Base-by-base conservation (phyloP, 2,113 vertebrate genomes). In the Macquaria australasica region DNA sequence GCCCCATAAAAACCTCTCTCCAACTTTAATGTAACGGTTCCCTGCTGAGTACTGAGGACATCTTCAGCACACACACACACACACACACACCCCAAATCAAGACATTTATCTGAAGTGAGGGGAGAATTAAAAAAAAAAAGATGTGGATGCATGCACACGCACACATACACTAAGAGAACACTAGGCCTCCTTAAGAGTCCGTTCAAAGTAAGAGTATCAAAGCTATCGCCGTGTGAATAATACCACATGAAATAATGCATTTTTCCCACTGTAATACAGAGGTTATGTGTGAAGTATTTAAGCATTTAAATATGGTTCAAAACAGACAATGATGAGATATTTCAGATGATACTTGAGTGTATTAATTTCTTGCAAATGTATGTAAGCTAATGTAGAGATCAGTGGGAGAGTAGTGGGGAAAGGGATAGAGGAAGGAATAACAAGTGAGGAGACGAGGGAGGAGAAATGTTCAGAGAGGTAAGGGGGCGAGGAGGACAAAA, bases 11-110 rank as follows among this genome's bases (percentile, higher is more conserved):
- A 93, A 86, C 75, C 90, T 87, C 87, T 82, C 78, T 78, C 88
- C 88, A 93, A 94, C 91, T 92, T 89, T 94, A 95, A 95, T 94
- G 88, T 91, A 93, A 87, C 37, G 84, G 43, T 79, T 89, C 77
- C 92, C 93, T 67, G 90, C 93, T 91, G 92, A 93, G 89, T 84
- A 93, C 89, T 91, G 85, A 94, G 75, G 87, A 93, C 79, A 75
- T 79, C 60, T 87, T 53, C 31, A 20, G 20, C 85, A 59, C 81
- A 59, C 85, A 59, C 63, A 56, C 66, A 60, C 64, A 56, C 70
- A 72, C 77, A 79, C 82, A 85, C 76, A 81, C 71, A 55, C 39
- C 7, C 41, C 41, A 90, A 92, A 93, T 91, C 87, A 91, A 88
- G 71, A 79, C 88, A 92, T 93, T 91, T 91, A 93, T 95, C 89